Evolutionary conservation across 1,140 invertebrate species (phyloP), one percentile per base, ranked within the genome.

Genomic region (Ips typographus): DNA sequence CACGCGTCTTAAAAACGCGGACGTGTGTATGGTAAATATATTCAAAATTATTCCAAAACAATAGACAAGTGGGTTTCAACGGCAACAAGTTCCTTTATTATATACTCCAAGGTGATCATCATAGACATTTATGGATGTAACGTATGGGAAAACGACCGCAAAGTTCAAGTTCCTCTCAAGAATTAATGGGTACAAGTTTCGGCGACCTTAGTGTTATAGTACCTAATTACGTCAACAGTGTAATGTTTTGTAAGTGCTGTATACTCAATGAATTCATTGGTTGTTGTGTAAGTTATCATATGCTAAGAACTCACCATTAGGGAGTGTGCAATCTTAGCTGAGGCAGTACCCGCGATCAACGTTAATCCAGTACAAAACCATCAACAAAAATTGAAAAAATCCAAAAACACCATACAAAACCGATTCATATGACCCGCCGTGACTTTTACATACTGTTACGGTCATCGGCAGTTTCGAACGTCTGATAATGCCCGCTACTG

Each of bases 331-430:
- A 49, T 37, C 44, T 49, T 49, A 22, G 1, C 44, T 22, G 44
- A 6, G 22, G 44, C 44, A 49, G 44, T 36, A 64, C 22, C 40
- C 47, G 8, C 40, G 37, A 36, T 2, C 4, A 8, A 40, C 47
- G 61, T 57, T 57, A 66, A 65, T 66, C 64, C 64, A 55, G 52
- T 36, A 22, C 36, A 53, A n/a, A 64, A 64, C 42, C 52, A 53
- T 52, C 43, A 64, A 49, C 44, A 49, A 49, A 49, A 64, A 64
- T 64, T n/a, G 37, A 41, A 61, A 61, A 44, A 64, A 64, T 64
- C 40, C 47, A 41, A 61, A 61, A 44, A 1, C 59, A 51, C 61
- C 49, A 51, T 64, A 57, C 43, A 57, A 56, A 66, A 40, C 6
- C 43, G 44, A 66, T 42, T 37, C 52, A 57, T 66, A 40, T 36